Evolutionary conservation across 2,113 vertebrate genomes (phyloP), one percentile per base, ranked within the genome.

Genomic region (Stigmatopora argus): DNA sequence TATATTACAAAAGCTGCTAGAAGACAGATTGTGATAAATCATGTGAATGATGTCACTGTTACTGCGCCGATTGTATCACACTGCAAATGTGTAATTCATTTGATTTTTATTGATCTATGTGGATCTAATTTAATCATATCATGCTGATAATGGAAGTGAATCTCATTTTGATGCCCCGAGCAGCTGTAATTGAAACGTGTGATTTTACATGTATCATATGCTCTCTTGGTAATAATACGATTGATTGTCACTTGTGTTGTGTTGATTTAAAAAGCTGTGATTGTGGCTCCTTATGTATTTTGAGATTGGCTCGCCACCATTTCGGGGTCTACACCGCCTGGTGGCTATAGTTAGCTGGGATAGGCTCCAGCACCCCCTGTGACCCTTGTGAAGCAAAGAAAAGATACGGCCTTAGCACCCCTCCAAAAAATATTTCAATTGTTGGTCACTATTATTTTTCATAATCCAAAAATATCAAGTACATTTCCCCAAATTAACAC

Each of bases 21-120:
- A 21, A 44, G 38, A 23, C 46, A 55, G 7, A 23, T 10, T 51
- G 69, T 58, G 53, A 49, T 57, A 41, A 55, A 65, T 65, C 26
- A 21, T 56, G 15, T 60, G 47, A 34, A 62, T 17, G 38, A n/a
- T 56, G 11, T 55, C 61, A 62, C 45, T 44, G 21, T 23, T 38
- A 5, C 47, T 46, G 19, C 35, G 1, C 21, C 46, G 3, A 12
- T 49, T 61, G 31, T 41, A 44, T 18, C 21, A 38, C 17, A 1
- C 12, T 51, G 3, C 9, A 34, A 48, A 55, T 14, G 9, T 34
- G 21, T 7, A 12, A n/a, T 18, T 57, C 13, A 26, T 17, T 62
- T 65, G 41, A 63, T 15, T 34, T 58, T 19, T 11, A 64, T 51
- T 7, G 38, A 56, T 64, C 18, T 51, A 7, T 49, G 17, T 6